phyloP scores from a whole-genome alignment of 2,797 vertebrate genomes.

The Sebastolobus altivelis region DNA sequence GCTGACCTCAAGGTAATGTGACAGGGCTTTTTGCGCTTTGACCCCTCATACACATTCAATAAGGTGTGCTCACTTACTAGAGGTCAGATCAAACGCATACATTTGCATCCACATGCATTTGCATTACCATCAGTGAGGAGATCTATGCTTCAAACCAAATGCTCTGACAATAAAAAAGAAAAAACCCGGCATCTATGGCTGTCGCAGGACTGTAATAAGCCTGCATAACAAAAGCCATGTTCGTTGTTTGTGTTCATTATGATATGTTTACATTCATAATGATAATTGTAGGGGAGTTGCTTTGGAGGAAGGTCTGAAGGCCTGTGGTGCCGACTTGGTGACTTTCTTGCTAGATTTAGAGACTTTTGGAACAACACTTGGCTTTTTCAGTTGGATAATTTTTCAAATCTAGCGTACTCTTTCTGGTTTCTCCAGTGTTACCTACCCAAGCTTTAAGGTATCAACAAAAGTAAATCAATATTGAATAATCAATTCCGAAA shows the following conservation, averaged over 20 bases:
- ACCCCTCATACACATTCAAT: conserved; percentile 8
- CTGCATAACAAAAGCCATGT: not conserved
- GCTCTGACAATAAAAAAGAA: too few species aligned
- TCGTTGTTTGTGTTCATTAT: too few species aligned
- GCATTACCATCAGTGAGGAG: too few species aligned
- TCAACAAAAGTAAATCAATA: not conserved
- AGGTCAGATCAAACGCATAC: not conserved
- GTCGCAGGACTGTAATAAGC: too few species aligned
- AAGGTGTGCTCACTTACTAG: not conserved
- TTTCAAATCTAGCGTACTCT: not conserved
- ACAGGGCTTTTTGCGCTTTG: not conserved
- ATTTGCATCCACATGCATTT: not conserved
- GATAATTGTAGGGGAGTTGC: not conserved
- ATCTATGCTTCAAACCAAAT: too few species aligned
- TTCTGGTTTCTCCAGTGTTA: not conserved
- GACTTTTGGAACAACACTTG: not conserved
- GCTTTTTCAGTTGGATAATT: not conserved
- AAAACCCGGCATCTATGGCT: too few species aligned
- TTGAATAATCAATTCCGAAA: too few species aligned
- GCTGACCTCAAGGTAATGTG: not conserved
- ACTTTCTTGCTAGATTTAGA: not conserved
- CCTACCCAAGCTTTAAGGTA: not conserved
- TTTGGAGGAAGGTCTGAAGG: too few species aligned
- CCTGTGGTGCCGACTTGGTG: not conserved
- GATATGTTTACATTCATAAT: too few species aligned